Evolutionary conservation across 2,888 invertebrate species (phyloP).

Genomic region (Drosophila maculinotata): DNA sequence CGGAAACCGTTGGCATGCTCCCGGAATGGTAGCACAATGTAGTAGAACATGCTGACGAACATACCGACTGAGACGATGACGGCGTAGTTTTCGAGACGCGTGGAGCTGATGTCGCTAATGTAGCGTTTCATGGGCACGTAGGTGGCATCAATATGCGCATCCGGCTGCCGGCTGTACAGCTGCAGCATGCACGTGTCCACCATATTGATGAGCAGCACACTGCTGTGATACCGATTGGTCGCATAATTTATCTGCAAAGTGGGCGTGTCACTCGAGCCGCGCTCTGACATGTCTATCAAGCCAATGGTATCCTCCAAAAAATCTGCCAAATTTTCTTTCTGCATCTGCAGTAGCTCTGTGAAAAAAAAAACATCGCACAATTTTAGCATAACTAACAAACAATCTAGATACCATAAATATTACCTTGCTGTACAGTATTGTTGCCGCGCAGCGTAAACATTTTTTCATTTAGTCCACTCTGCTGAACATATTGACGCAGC

Average conservation of each 20-base stretch:
- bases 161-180: slow-evolving; percentile 37
- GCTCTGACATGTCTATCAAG: slow-evolving; percentile 56
- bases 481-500: slow-evolving; percentile 67
- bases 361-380: slow-evolving; percentile 11
- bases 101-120: slow-evolving; percentile 76
- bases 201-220: slow-evolving; percentile 86
- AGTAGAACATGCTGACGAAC: slow-evolving; percentile 85
- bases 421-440: slow-evolving; percentile 35
- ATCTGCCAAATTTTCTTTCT: slow-evolving; percentile 77
- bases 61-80: slow-evolving; percentile 81
- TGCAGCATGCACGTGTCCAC: slow-evolving; percentile 85
- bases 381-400: background rate
- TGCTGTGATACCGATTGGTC: slow-evolving; percentile 86
- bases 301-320: slow-evolving; percentile 83
- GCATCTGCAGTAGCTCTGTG: slow-evolving; percentile 75
- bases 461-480: slow-evolving; percentile 58
- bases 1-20: slow-evolving; percentile 88
- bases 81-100: slow-evolving; percentile 80
- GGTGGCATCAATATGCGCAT: slow-evolving; percentile 64
- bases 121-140: slow-evolving; percentile 80
- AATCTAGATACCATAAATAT: background rate
- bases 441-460: slow-evolving; percentile 41
- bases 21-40: slow-evolving; percentile 87
- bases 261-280: slow-evolving; percentile 60
- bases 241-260: slow-evolving; percentile 84